Conservation (phyloP, 2,113 vertebrate species). For the Myrmecophaga tridactyla region DNA sequence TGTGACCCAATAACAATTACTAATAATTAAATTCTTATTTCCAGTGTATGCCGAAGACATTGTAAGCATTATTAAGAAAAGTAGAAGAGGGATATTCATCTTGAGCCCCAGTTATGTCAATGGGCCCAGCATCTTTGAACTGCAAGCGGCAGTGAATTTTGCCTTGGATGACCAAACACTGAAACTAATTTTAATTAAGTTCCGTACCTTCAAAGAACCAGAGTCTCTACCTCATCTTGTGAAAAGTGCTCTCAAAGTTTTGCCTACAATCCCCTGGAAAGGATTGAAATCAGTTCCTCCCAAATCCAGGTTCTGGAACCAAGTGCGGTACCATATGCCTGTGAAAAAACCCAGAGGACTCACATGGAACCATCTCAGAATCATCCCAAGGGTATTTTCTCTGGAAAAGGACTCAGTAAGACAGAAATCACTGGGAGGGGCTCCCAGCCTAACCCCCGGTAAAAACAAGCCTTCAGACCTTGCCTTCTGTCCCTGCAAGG, state of each 20-base stretch:
- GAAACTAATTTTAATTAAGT: constrained; percentile 85
- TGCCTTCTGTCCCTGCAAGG: not conserved
- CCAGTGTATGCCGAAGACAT: constrained; percentile 91
- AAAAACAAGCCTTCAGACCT: accelerated
- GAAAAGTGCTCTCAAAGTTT: constrained; percentile 86
- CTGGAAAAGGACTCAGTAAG: not conserved
- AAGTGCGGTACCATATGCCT: constrained; percentile 87
- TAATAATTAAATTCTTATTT: constrained; percentile 42
- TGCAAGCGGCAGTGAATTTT: constrained; percentile 90
- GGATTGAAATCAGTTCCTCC: constrained; percentile 69
- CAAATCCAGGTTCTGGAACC: constrained; percentile 87
- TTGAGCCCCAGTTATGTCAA: constrained; percentile 87
- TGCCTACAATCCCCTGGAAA: constrained; percentile 87
- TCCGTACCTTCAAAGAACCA: constrained; percentile 81
- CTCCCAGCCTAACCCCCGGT: not conserved
- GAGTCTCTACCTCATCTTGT: constrained; percentile 84
- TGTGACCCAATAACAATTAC: not conserved
- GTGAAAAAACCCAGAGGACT: constrained; percentile 56
- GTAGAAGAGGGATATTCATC: constrained; percentile 88
- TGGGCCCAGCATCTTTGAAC: constrained; percentile 86
- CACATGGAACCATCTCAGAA: constrained; percentile 35
- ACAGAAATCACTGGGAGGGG: constrained; percentile 16
- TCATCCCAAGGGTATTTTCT: not conserved
- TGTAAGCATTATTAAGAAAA: constrained; percentile 85
- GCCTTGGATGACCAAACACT: constrained; percentile 82